Base-by-base conservation (phyloP, 2,113 vertebrate genomes). In the Tyrannus savana region DNA sequence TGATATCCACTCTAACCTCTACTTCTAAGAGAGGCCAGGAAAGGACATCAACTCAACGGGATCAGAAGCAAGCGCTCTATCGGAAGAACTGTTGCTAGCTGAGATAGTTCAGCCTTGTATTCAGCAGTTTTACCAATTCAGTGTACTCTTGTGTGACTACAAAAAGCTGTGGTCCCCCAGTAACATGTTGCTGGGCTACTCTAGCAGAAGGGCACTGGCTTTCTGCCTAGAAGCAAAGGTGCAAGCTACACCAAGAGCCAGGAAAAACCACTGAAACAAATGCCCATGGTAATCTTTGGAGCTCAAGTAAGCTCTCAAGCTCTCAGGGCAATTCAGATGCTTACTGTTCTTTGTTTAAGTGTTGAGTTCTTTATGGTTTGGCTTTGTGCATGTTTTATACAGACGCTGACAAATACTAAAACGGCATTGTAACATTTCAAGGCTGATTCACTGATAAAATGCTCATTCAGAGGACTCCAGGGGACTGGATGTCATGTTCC, bases 1-100 rank as follows among this genome's bases (percentile, higher is more conserved):
- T 63, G 87, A 94, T 58, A 84, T 81, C 80, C 47, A 74, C 73
- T 80, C 75, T 84, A 50, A 81, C 58, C 39, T 58, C 53, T 69
- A 53, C 72, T 93, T 96, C 89, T 94, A 96, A 90, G 52, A 95
- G 78, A 84, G 85, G 73, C 78, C 78, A 90, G 64, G 81, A 95
- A 96, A 81, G 69, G 66, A 66, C 88, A 95, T 69, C 82, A 76
- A 76, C 84, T 92, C 88, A 72, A 90, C 60, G 72, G 89, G 80
- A 94, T 88, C 60, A 84, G 85, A 90, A 93, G 71, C 84, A 94
- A 95, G 84, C 0, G 0, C 49, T 87, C 62, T 68, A 74, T 67
- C 1, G 2, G 93, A 84, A 92, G 89, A 93, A 63, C 52, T 72
- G 46, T 33, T 49, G 58, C 53, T 84, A 94, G 69, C 27, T 37